Percentiles rank a stretch among this genome's conserved stretches.
Conservation (phyloP, 2,113 vertebrate genomes). For the Ammodytes dubius region DNA sequence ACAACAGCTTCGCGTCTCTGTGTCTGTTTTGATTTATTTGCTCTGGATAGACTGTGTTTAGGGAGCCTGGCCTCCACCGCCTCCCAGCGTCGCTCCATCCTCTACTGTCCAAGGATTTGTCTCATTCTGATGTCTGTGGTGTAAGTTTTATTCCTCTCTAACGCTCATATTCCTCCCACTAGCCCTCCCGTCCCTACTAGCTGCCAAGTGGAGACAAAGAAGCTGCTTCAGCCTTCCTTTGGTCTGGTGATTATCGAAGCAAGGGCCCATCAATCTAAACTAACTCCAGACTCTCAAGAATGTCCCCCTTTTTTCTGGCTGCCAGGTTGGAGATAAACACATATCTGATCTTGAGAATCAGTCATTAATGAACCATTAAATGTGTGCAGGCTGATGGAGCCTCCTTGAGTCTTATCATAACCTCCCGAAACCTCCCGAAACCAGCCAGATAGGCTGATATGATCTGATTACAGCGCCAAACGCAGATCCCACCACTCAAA, state of each 20-base stretch:
- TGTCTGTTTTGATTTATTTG: constrained; percentile 62
- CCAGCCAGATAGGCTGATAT: constrained; percentile 31
- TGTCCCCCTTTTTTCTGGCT: constrained; percentile 57
- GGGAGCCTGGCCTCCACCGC: constrained; percentile 49
- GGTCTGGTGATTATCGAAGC: constrained; percentile 78
- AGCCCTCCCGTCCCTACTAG: constrained; percentile 62
- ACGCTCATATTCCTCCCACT: constrained; percentile 74
- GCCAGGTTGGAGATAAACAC: constrained; percentile 69
- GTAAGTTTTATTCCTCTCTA: constrained; percentile 73
- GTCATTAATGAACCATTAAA: constrained; percentile 65
- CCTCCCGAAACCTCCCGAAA: constrained; percentile 35
- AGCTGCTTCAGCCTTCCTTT: constrained; percentile 77
- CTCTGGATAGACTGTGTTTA: constrained; percentile 45
- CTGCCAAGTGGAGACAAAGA: constrained; percentile 80
- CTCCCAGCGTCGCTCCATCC: constrained; percentile 45
- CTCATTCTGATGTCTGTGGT: constrained; percentile 77
- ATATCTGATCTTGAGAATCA: constrained; percentile 68
- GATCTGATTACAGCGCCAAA: constrained; percentile 36
- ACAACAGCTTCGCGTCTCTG: constrained; percentile 23
- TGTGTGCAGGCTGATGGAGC: constrained; percentile 46
- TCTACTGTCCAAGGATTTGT: constrained; percentile 66
- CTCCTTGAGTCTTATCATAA: constrained; percentile 47
- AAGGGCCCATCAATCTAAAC: constrained; percentile 75
- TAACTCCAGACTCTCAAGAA: constrained; percentile 76
- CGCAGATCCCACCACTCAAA: constrained; percentile 29